Percentiles rank a stretch among this genome's conserved stretches.
Conservation (phyloP, 2,797 vertebrate genomes). For the Megaceryle alcyon region DNA sequence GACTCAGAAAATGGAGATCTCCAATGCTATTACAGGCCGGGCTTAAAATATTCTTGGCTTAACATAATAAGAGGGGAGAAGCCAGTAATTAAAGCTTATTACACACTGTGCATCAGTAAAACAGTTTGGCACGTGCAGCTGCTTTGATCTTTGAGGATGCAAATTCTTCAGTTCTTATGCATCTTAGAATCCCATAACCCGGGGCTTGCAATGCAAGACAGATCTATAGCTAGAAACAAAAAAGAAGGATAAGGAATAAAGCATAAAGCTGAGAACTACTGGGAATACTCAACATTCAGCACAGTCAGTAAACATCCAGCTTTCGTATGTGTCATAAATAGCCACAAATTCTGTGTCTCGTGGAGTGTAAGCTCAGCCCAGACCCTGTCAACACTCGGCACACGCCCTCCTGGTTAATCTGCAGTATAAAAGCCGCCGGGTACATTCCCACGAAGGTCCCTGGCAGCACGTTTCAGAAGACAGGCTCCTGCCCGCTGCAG, state of each 20-base stretch:
- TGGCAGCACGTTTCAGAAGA: background rate
- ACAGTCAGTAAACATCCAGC: background rate
- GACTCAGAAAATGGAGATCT: slow-evolving; percentile 14
- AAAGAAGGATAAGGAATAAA: background rate
- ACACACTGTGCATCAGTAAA: background rate
- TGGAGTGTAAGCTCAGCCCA: background rate
- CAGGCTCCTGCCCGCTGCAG: background rate
- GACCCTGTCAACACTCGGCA: background rate
- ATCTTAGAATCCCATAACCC: background rate
- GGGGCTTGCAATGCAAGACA: background rate
- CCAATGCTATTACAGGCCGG: background rate
- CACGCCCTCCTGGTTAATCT: background rate
- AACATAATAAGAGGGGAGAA: background rate
- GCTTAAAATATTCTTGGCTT: slow-evolving; percentile 21
- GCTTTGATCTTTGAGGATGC: background rate
- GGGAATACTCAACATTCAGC: background rate
- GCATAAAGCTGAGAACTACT: background rate
- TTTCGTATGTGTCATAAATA: background rate
- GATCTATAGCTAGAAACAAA: background rate
- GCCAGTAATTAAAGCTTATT: slow-evolving; percentile 4
- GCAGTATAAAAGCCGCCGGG: accelerated
- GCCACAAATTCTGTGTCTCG: background rate
- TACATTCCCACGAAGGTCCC: background rate
- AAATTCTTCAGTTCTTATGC: background rate
- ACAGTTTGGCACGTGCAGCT: background rate